Evolutionary conservation across 2,888 invertebrate genomes (phyloP).

Genomic region (Philereme vetulata): DNA sequence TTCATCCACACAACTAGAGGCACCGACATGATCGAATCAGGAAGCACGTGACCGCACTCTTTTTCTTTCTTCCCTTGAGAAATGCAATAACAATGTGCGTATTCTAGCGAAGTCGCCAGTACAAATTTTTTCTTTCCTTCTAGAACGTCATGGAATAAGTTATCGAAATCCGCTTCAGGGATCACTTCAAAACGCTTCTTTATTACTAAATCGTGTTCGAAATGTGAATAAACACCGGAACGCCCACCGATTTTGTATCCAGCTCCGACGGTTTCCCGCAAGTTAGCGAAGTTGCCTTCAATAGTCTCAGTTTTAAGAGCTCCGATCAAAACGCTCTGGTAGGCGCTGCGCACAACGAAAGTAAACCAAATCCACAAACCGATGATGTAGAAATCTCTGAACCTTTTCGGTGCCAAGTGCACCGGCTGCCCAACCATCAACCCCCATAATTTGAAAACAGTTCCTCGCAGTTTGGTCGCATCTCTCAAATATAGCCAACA

Average conservation of each 20-base stretch:
- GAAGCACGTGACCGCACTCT: slow-evolving; percentile 64
- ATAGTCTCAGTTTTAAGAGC: slow-evolving; percentile 63
- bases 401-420: slow-evolving; percentile 56
- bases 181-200: slow-evolving; percentile 56
- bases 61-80: slow-evolving; percentile 57
- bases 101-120: slow-evolving; percentile 64
- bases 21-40: slow-evolving; percentile 64
- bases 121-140: slow-evolving; percentile 59
- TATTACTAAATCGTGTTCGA: slow-evolving; percentile 63
- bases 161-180: slow-evolving; percentile 58
- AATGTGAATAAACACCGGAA: slow-evolving; percentile 58
- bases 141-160: slow-evolving; percentile 55
- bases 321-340: slow-evolving; percentile 69
- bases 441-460: slow-evolving; percentile 63
- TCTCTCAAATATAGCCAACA: slow-evolving; percentile 56
- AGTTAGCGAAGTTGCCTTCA: slow-evolving; percentile 56
- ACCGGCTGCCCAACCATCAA: slow-evolving; percentile 66
- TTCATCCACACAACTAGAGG: slow-evolving; percentile 68
- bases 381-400: slow-evolving; percentile 67
- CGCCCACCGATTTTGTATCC: slow-evolving; percentile 64
- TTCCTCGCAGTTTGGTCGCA: slow-evolving; percentile 52
- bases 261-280: slow-evolving; percentile 56
- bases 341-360: slow-evolving; percentile 66
- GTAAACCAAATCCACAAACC: slow-evolving; percentile 70
- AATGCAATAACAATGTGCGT: slow-evolving; percentile 60